Base-by-base conservation (phyloP, 1,140 invertebrate genomes). In the Lepidostoma basale region DNA sequence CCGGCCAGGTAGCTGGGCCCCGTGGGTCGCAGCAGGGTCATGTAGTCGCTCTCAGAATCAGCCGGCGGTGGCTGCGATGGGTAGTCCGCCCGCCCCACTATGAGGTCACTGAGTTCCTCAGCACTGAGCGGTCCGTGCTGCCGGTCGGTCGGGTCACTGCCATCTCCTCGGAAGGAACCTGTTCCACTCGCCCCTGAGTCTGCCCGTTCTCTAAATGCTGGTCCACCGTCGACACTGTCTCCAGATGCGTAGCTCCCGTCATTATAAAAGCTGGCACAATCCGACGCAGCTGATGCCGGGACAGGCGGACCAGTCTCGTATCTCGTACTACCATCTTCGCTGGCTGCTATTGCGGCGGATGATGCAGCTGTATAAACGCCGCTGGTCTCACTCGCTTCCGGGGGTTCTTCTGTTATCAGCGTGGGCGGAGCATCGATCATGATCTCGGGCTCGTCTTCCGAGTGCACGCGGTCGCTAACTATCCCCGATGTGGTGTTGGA, bases 401-500 rank as follows among this genome's bases (percentile, higher is more conserved):
- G 74, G 23, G 79, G 59, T 6, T 85, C 82, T 4, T 65, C 26
- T 10, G 86, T 84, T n/a, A 56, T 8, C 77, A 1, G 75, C 42
- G 88, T 89, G 18, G 88, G 89, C 14, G 89, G 89, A 40, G 88
- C 88, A 65, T 90, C 90, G 39, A 91, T 90, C 87, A 90, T 90
- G 39, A 91, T 92, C 81, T 95, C 93, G 64, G 93, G 84, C 79
- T 96, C 94, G 78, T 97, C 94, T 79, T 97, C 90, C 56, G 94
- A 96, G 78, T 96, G 94, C 47, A 97, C 93, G 69, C 93, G 87
- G 79, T 97, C 95, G 77, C 94, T 97, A 8, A 96, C 95, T 67
- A 97, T 97, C 45, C 95, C 95, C 4, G 94, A 96, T 2, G 95
- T 97, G 33, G 95, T 97, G 75, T 96, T 97, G 3, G 95, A 97